Base-by-base conservation (phyloP, 2,888 invertebrate species). In the Meiosimyza decipiens region DNA sequence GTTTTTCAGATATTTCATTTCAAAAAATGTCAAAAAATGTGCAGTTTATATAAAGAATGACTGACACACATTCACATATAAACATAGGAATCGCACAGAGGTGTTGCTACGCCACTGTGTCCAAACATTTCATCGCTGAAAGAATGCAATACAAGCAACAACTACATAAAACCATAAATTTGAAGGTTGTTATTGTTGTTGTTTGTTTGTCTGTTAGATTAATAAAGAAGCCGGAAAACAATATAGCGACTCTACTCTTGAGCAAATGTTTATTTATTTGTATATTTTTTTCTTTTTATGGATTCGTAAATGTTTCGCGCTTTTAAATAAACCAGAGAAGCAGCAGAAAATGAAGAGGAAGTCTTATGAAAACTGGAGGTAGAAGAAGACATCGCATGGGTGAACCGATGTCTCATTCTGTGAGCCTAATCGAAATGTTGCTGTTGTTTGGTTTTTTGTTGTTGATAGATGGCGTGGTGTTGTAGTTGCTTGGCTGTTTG, bases 401-500 rank as follows among this genome's bases (percentile, higher is more conserved):
- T 55, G 16, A 40, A 63, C 68, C 72, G 67, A 67, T 71, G 51
- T 16, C 22, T 67, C 64, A 63, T 77, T 70, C 83, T 85, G 85
- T 59, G 80, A 79, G 82, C 85, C 85, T 85, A 83, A 77, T 84
- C 80, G 79, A 84, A 85, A 85, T 85, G 84, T 85, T 85, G 85
- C 85, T 85, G 85, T 85, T 85, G 84, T 85, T 84, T 80, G 79
- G 84, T 84, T 85, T 85, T 85, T 85, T 85, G 85, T 85, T 85
- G 85, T 84, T 83, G 78, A 83, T 81, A 81, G 79, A 80, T 75
- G 78, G 74, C 78, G 40, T 40, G 9, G 40, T 40, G 40, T 40
- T 40, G 40, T 40, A 40, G 40, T 40, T 40, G 9, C 40, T 40
- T 40, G 40, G 9, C 40, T 2, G 40, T 40, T 9, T 40, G 40